Evolutionary conservation across 2,797 vertebrate genomes (phyloP).

Genomic region (Onychomys leucogaster): DNA sequence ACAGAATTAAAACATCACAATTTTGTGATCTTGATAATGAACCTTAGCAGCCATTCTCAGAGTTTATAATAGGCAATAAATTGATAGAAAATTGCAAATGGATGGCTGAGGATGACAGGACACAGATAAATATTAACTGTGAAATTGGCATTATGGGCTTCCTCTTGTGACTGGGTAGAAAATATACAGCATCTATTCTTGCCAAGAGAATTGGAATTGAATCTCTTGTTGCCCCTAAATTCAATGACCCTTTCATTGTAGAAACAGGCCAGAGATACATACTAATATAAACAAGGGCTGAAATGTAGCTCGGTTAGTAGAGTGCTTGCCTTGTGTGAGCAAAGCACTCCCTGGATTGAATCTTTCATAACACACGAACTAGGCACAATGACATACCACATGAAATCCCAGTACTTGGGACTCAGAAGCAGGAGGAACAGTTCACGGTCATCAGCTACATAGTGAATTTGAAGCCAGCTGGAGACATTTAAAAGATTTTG

Average conservation of each 20-base stretch:
- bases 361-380: neutral
- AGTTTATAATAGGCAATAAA: neutral
- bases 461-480: neutral
- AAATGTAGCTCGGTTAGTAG: neutral
- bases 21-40: neutral
- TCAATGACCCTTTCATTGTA: neutral
- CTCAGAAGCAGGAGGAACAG: neutral
- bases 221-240: neutral
- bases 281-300: neutral
- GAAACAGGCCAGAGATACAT: neutral
- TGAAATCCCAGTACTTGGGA: neutral
- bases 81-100: neutral
- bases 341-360: neutral
- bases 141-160: neutral
- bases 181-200: conserved; percentile 1
- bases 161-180: neutral
- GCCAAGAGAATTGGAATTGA: neutral
- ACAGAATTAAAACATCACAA: conserved; percentile 11
- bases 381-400: neutral
- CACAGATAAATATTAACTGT: neutral
- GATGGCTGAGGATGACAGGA: neutral
- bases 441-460: neutral
- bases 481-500: neutral
- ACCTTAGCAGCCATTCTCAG: neutral
- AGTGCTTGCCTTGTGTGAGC: neutral